These are phyloP conservation scores for Corvus hawaiiensis DNA, from an alignment of 2,113 vertebrate genomes.

Conservation along the genomic window DNA sequence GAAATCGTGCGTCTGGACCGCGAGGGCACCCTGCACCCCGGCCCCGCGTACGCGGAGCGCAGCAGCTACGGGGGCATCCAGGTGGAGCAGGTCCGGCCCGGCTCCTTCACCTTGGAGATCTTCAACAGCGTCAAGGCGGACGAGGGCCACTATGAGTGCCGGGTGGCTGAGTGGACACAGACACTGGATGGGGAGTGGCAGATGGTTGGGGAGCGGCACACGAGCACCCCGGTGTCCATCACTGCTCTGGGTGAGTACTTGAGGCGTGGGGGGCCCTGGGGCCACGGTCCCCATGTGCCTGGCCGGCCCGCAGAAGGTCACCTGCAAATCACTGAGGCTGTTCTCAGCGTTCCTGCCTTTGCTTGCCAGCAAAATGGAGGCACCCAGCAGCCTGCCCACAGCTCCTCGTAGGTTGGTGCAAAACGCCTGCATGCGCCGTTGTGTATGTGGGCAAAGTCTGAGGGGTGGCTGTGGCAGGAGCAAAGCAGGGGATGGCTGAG, in stretches of 20 bases:
- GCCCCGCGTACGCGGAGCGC: slow-evolving; percentile 82
- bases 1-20: slow-evolving; percentile 85
- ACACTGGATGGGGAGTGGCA: slow-evolving; percentile 84
- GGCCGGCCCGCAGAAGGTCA: background rate
- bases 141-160: slow-evolving; percentile 89
- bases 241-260: slow-evolving; percentile 87
- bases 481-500: background rate
- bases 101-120: slow-evolving; percentile 82
- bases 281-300: fast-evolving
- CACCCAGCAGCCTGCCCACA: background rate
- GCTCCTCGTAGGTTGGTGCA: background rate
- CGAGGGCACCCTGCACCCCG: slow-evolving; percentile 81
- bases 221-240: slow-evolving; percentile 77
- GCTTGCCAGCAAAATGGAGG: background rate
- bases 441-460: background rate
- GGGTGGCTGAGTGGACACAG: slow-evolving; percentile 84
- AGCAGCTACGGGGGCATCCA: slow-evolving; percentile 86
- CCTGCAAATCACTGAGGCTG: background rate
- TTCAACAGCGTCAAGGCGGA: slow-evolving; percentile 87
- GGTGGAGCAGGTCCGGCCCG: slow-evolving; percentile 79
- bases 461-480: background rate
- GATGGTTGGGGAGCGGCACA: slow-evolving; percentile 82
- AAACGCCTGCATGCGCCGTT: fast-evolving
- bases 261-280: background rate
- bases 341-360: background rate